Conservation (phyloP, 2,888 invertebrate species). For the Glyphotaelius pellucidus region DNA sequence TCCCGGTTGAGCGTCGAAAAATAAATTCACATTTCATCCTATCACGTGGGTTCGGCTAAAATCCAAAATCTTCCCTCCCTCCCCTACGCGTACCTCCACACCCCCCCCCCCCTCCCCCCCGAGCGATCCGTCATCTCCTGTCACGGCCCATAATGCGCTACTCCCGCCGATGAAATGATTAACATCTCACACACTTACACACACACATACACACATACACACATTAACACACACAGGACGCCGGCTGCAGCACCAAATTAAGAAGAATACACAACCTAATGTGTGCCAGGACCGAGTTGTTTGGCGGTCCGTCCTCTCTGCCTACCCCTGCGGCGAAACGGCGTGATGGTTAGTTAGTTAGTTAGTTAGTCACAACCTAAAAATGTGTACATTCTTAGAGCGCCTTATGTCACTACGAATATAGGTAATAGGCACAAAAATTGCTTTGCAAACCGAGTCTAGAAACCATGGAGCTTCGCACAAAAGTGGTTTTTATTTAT, state of each 20-base stretch:
- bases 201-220: not conserved
- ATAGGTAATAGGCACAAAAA: too few species aligned
- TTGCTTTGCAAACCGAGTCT: too few species aligned
- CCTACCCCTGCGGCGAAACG: too few species aligned
- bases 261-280: not conserved
- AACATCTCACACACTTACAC: slow-evolving; percentile 59
- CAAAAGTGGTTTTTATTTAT: too few species aligned
- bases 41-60: not conserved
- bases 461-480: too few species aligned
- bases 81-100: not conserved
- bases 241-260: slow-evolving; percentile 34
- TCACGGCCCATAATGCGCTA: slow-evolving; percentile 65
- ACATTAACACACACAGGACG: not conserved
- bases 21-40: not conserved
- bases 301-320: too few species aligned
- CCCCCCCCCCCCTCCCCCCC: not conserved
- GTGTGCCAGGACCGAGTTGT: too few species aligned
- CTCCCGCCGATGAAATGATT: slow-evolving; percentile 65
- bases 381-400: too few species aligned
- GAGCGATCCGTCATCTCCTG: slow-evolving; percentile 65
- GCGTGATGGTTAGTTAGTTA: too few species aligned
- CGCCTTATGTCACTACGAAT: too few species aligned
- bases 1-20: not conserved
- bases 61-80: not conserved
- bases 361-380: too few species aligned